These are phyloP conservation scores for Hybognathus amarus DNA, from an alignment of 2,797 vertebrate genomes.

Conservation along the genomic window DNA sequence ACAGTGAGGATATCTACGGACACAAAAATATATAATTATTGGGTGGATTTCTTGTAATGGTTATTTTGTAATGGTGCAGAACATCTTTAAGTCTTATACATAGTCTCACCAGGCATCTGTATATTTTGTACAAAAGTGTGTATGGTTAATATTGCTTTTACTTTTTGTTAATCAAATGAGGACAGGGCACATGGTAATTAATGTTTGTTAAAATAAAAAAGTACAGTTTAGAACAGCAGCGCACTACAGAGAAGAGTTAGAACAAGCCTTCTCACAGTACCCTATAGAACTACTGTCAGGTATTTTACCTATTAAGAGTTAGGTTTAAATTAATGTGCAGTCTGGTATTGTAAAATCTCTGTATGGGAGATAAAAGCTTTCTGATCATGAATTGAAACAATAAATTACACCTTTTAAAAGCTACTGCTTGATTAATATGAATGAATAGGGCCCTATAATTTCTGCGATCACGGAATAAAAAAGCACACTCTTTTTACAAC, in stretches of 20 bases:
- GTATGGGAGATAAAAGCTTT: neutral
- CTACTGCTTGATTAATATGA: neutral
- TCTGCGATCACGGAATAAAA: too few relatives aligned
- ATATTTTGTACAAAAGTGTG: conserved; percentile 20
- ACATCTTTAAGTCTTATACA: neutral
- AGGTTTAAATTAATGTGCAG: neutral
- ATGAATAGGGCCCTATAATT: too few relatives aligned
- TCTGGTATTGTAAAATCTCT: neutral
- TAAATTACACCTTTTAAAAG: neutral
- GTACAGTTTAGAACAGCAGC: neutral
- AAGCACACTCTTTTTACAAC: too few relatives aligned
- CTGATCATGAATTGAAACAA: neutral
- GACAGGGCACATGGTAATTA: neutral
- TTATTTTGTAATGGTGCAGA: neutral
- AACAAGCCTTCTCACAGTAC: neutral
- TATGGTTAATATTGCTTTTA: neutral
- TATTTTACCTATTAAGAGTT: neutral
- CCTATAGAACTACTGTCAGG: neutral
- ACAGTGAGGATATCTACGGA: neutral
- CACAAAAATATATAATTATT: neutral
- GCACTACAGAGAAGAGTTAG: neutral
- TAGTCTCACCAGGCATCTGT: neutral
- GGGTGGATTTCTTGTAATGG: conserved; percentile 2
- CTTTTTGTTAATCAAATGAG: neutral
- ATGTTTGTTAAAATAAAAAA: neutral